Conservation (phyloP, 2,888 invertebrate species). For the Ryuthela nishihirai region DNA sequence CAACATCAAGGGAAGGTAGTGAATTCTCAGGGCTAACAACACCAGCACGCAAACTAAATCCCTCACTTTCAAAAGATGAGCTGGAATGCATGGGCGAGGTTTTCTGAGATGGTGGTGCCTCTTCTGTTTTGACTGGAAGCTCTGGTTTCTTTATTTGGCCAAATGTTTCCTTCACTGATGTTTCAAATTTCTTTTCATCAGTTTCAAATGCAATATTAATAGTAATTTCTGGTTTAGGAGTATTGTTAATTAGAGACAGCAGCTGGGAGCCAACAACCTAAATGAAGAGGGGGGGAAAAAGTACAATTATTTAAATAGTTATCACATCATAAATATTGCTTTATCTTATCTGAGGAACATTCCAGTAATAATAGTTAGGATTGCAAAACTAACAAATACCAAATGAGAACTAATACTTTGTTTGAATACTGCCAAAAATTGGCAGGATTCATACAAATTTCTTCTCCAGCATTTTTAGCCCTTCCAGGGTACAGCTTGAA, state of each 20-base stretch:
- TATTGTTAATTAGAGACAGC: constrained; percentile 69
- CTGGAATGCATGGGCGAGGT: constrained; percentile 45
- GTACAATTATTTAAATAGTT: not conserved
- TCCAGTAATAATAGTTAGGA: too few species aligned
- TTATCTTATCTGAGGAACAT: too few species aligned
- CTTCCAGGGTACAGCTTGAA: too few species aligned
- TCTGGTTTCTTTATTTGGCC: constrained; percentile 42
- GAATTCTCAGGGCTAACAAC: constrained; percentile 46
- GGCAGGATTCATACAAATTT: too few species aligned
- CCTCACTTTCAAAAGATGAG: constrained; percentile 51
- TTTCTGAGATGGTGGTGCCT: constrained; percentile 28
- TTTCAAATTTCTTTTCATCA: constrained; percentile 72
- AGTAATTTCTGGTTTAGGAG: constrained; percentile 74
- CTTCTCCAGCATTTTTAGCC: too few species aligned
- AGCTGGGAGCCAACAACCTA: constrained; percentile 70
- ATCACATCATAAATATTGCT: not conserved
- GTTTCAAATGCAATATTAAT: constrained; percentile 69
- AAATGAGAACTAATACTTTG: too few species aligned
- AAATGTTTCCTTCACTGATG: constrained; percentile 57
- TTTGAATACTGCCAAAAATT: too few species aligned
- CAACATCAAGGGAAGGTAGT: constrained; percentile 42
- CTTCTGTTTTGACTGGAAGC: constrained; percentile 18
- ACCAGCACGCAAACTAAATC: constrained; percentile 47
- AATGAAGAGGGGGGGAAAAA: constrained; percentile 29
- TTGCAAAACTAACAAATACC: too few species aligned